These are phyloP conservation scores for Glyptemys insculpta DNA, from an alignment of 2,797 vertebrate genomes.

Conservation along the genomic window DNA sequence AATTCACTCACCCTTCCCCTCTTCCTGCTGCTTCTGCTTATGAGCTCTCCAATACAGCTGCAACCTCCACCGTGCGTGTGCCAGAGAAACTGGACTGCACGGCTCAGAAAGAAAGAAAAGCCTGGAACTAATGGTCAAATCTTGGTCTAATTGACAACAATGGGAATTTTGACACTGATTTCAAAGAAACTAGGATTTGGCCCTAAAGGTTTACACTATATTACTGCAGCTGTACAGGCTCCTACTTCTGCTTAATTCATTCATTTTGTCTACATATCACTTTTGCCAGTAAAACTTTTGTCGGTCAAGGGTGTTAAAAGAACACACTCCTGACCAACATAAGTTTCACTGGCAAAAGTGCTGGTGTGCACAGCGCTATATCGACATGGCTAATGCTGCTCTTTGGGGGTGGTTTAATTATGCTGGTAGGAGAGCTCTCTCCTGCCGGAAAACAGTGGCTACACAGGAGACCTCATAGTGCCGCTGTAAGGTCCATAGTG, in stretches of 20 bases:
- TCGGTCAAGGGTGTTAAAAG: too few relatives aligned
- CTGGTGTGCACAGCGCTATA: too few relatives aligned
- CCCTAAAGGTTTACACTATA: background rate
- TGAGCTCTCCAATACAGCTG: background rate
- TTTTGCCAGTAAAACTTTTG: too few relatives aligned
- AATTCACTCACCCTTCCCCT: background rate
- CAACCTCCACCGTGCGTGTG: background rate
- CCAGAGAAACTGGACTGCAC: background rate
- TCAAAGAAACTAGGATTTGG: background rate
- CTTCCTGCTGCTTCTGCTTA: background rate
- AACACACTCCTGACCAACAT: too few relatives aligned
- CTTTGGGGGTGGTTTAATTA: too few relatives aligned
- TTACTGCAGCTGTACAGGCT: background rate
- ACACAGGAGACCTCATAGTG: too few relatives aligned
- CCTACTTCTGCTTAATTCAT: background rate
- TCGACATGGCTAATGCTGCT: too few relatives aligned
- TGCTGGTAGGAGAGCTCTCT: too few relatives aligned
- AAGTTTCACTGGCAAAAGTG: too few relatives aligned
- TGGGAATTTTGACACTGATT: background rate
- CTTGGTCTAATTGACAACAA: background rate
- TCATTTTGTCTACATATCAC: background rate
- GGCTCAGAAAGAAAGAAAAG: background rate
- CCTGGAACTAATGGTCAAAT: background rate
- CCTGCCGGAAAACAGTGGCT: too few relatives aligned
- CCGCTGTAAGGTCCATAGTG: too few relatives aligned